Base-by-base conservation (phyloP, 2,888 invertebrate genomes). In the Dryobotodes eremita region DNA sequence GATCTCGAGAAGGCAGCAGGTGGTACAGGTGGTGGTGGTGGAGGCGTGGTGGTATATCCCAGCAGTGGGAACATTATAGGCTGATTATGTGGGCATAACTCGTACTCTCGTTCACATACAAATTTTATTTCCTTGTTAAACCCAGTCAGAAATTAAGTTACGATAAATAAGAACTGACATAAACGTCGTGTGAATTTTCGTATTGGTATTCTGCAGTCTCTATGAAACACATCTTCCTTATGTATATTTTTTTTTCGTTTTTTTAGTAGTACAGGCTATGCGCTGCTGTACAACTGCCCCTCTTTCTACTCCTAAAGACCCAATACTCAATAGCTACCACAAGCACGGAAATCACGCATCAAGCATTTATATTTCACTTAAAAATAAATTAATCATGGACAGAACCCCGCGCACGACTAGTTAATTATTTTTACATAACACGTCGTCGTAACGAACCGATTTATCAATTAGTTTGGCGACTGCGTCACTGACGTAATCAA, bases 401-500 rank as follows among this genome's bases (percentile, higher is more conserved):
- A 15, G 0, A 71, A 42, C 78, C 82, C 59, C 42, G 86, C 42
- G 65, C 26, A 69, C 17, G 36, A n/a, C 46, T 72, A 55, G 61
- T 74, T 57, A 26, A 72, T 61, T 31, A 78, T 82, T 82, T 78
- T 82, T 70, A 81, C 76, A 65, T 78, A 77, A 78, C 50, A 65
- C 70, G 13, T 74, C n/a, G 17, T 74, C 48, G 81, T 50, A 74
- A 42, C 65, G 46, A 83, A 86, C 86, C 82, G 85, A 86, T 86
- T 86, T 82, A 82, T 76, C 85, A 87, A 86, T 86, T 87, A 84
- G 74, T 64, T 57, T 71, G 65, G 31, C 70, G 75, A 65, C 46
- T 68, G 75, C 48, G 62, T 36, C 13, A 4, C n/a, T 74, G 73
- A 83, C 80, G 83, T 80, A 42, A 86, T 74, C 55, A n/a, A 79